A percentile compares a stretch with the other conserved stretches of the same genome.
Conservation (phyloP, 2,797 vertebrate genomes). For the Lepus townsendii region DNA sequence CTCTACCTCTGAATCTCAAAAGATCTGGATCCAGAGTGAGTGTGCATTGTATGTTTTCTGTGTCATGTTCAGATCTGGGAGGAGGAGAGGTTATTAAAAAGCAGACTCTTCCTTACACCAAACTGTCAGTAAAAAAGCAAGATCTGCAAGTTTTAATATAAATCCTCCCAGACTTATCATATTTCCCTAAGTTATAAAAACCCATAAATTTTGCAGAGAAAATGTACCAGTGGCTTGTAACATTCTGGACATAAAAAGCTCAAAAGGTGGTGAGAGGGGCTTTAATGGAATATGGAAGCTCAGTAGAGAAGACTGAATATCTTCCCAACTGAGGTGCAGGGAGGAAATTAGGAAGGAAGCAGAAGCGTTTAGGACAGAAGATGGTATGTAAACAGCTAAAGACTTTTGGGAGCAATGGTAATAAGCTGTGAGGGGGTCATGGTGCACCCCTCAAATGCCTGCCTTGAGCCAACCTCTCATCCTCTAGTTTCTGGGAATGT, state of each 20-base stretch:
- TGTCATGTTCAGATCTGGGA: constrained; percentile 49
- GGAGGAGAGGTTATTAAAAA: constrained; percentile 36
- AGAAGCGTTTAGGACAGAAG: background rate
- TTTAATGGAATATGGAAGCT: background rate
- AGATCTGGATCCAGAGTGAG: constrained; percentile 19
- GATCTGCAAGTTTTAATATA: background rate
- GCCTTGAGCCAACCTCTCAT: background rate
- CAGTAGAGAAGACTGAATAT: background rate
- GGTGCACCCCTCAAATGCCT: too few species aligned
- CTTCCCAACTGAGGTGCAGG: background rate
- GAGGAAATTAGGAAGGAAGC: background rate
- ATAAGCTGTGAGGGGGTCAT: background rate
- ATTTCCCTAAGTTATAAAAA: background rate
- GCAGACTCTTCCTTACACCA: constrained; percentile 32
- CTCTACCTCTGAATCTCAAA: constrained; percentile 45
- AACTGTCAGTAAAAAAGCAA: constrained; percentile 39
- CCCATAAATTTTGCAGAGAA: background rate
- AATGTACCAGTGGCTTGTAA: background rate
- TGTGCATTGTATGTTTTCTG: constrained; percentile 48
- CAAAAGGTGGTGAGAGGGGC: background rate
- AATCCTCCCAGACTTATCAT: constrained; percentile 16
- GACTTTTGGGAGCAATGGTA: background rate
- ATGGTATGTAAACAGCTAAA: background rate
- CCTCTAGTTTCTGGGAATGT: background rate
- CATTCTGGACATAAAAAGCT: constrained; percentile 45